Base-by-base conservation (phyloP, 2,797 vertebrate species). In the Neopelma chrysocephalum region DNA sequence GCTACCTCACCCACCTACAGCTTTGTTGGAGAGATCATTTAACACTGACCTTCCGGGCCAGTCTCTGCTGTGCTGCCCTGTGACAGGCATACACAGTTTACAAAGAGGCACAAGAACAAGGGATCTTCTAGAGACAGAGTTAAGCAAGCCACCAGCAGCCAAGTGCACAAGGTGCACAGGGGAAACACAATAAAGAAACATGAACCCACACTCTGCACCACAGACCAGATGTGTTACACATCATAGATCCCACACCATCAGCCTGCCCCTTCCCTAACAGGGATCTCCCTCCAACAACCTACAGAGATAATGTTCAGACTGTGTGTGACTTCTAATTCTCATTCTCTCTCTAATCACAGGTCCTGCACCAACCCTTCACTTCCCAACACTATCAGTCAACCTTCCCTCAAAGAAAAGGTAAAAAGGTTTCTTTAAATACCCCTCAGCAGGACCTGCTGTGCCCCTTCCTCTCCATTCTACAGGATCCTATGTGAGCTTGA, bases 81-180 rank as follows among this genome's bases (percentile, higher is more conserved):
- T 9, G 34, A 86, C 0, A 0, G 10, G 21, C 6, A 32, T 6
- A 2, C 26, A 21, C 10, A 31, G n/a, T 61, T 91, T 78, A 61
- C n/a, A 54, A 47, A 71, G 38, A 60, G 43, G 38, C 16, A 42
- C 12, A 19, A 81, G 43, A 81, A 36, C 16, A 88, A 43, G 31
- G 10, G 60, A 57, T 51, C 65, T 40, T 53, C 32, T 20, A 47
- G 73, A 76, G 32, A 68, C 16, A 31, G 71, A 87, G 58, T 17
- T 42, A 65, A 79, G 43, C 9, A 84, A 54, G 21, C 48, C 31
- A 73, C 3, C 7, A 50, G 51, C n/a, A 72, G 86, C 40, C 53
- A 65, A 50, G 57, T 2, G 22, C 3, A 4, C 42, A 66, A n/a
- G n/a, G 53, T 54, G 51, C 14, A 78, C 14, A 71, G 7, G 8